Base-by-base conservation (phyloP, 2,888 invertebrate genomes). In the Drosophila tripunctata region DNA sequence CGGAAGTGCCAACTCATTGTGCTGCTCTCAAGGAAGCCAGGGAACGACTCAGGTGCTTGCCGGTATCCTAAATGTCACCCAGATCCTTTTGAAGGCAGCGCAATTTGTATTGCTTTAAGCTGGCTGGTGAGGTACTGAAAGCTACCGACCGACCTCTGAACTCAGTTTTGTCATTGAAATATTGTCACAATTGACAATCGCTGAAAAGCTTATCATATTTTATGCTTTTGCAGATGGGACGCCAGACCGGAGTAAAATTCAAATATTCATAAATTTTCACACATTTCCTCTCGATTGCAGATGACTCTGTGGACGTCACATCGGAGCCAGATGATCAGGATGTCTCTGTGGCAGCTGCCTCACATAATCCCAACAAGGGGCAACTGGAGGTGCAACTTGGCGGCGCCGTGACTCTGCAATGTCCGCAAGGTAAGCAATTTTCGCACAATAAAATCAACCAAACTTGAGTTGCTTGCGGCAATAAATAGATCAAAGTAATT, bases 391-490 rank as follows among this genome's bases (percentile, higher is more conserved):
- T 97, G 36, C 95, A 96, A 54, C 93, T 97, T 17, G 97, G 97
- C 4, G 97, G 97, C 5, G 96, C 96, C 45, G 96, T 97, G 33
- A 96, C 96, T 72, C 92, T 97, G 38, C 96, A 96, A 85, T 97
- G 97, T 90, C 95, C 96, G 54, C 94, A 95, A 91, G 96, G 95
- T 94, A 91, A 87, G 75, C 7, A 8, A 48, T 27, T 19, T 15
- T 3, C 10, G n/a, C n/a, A n/a, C n/a, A n/a, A n/a, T n/a, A n/a
- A n/a, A 19, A 2, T 19, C 12, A 47, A 15, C 8, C 12, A 31
- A 33, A 43, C n/a, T 17, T 14, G 7, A 36, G 52, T 10, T 19
- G 24, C 40, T 22, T 38, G 3, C 8, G 31, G 50, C 12, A 17
- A 12, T 12, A 36, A 12, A 27, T 31, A 63, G 61, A 61, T 80